Evolutionary conservation across 2,888 invertebrate species (phyloP).

Genomic region (Macrosiphum euphorbiae): DNA sequence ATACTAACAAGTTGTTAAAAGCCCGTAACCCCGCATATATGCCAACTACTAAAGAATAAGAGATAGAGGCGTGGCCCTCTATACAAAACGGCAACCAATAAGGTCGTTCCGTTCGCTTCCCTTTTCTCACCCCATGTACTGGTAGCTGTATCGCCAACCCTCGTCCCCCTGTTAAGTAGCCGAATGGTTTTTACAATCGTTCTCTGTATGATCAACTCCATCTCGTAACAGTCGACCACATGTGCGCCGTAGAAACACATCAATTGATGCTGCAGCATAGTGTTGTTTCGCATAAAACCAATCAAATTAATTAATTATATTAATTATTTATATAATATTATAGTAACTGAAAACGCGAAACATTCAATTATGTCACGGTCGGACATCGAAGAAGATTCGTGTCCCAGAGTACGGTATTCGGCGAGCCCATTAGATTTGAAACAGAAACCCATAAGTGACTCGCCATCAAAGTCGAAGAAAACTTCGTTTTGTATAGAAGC

Average conservation of each 20-base stretch:
- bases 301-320: neutral
- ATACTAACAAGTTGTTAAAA: conserved; percentile 64
- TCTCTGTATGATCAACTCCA: neutral
- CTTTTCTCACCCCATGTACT: conserved; percentile 41
- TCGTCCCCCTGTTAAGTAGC: conserved; percentile 42
- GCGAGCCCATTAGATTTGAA: conserved; percentile 49
- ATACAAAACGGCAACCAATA: conserved; percentile 50
- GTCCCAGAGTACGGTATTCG: conserved; percentile 32
- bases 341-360: neutral
- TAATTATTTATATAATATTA: neutral
- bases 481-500: conserved; percentile 91
- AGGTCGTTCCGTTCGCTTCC: conserved; percentile 24
- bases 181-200: conserved; percentile 27
- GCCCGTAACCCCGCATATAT: conserved; percentile 44
- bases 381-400: conserved; percentile 31
- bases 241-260: conserved; percentile 2
- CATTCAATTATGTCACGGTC: conserved; percentile 13
- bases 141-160: conserved; percentile 10
- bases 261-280: neutral
- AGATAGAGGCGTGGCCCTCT: conserved; percentile 46
- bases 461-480: conserved; percentile 38
- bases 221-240: conserved; percentile 47
- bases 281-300: neutral
- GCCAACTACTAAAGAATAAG: conserved; percentile 2
- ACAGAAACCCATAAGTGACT: neutral